Evolutionary conservation across 2,888 invertebrate genomes (phyloP).

Genomic region (Dasysyrphus tricinctus): DNA sequence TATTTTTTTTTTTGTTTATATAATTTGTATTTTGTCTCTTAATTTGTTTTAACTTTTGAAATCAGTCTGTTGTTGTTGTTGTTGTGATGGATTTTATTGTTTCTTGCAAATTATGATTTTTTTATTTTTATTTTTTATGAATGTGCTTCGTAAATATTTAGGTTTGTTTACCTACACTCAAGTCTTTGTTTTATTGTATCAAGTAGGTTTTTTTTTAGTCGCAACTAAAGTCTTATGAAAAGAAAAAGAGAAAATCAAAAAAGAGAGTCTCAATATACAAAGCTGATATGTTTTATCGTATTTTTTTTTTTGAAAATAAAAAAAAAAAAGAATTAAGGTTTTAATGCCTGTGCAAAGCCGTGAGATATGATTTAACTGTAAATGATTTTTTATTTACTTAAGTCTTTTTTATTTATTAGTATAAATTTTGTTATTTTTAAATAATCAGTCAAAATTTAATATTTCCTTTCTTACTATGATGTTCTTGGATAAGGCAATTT

Average conservation of each 20-base stretch:
- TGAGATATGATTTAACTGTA: conserved; percentile 64
- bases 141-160: conserved; percentile 22
- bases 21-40: conserved; percentile 30
- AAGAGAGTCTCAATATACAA: background rate
- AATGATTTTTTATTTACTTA: conserved; percentile 31
- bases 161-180: conserved; percentile 27
- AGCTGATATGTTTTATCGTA: conserved; percentile 56
- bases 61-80: conserved; percentile 69
- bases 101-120: conserved; percentile 36
- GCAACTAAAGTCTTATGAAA: background rate
- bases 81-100: conserved; percentile 58
- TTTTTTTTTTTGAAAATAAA: conserved; percentile 24
- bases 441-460: conserved; percentile 65
- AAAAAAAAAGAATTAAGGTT: conserved; percentile 28
- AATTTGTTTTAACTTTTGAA: conserved; percentile 36
- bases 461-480: conserved; percentile 35
- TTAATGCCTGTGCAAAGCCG: conserved; percentile 62
- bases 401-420: conserved; percentile 37
- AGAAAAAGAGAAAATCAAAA: conserved; percentile 2
- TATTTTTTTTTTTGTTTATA: background rate
- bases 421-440: conserved; percentile 41
- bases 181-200: conserved; percentile 71
- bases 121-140: conserved; percentile 15
- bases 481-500: conserved; percentile 61
- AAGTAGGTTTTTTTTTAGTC: conserved; percentile 25